Evolutionary conservation across 2,797 vertebrate genomes (phyloP), one percentile per base, ranked within the genome.

Genomic region (Notolabrus celidotus): DNA sequence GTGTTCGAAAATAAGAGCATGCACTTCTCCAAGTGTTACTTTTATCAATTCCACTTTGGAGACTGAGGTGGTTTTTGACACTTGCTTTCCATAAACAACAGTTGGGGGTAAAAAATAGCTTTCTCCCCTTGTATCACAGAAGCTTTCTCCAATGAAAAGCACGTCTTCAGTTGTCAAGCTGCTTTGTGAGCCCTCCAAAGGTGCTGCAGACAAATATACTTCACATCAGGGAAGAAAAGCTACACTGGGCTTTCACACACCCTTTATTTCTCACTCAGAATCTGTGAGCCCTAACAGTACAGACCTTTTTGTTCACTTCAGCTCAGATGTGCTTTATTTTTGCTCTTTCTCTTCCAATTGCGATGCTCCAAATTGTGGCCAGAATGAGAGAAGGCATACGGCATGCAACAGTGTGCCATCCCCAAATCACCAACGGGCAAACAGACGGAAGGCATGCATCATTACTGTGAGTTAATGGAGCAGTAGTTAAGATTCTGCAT

Each of bases 401-500:
- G 58, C 69, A 63, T 65, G 78, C 72, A 83, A 72, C 88, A 83
- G 49, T 46, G 77, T 74, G 78, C 73, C 80, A 77, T 85, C 79
- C 83, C 42, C 51, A 71, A 79, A 86, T 58, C 64, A 77, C 69
- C 77, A 79, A 63, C 74, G 68, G 74, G 75, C 81, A 74, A 84
- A 82, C 82, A 83, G 83, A 87, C 55, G 67, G 78, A 56, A 55
- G 70, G 52, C 70, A 86, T 88, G 80, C 77, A 78, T 88, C 86
- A 89, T 89, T 87, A 84, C 78, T 80, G 77, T 17, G 77, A 75
- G 80, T 62, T 81, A 86, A 88, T 84, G 74, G 85, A 64, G 79
- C 74, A 68, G 75, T 60, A 54, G 71, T 82, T 77, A 77, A 80
- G 76, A 86, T 76, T 79, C 57, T 77, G 67, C 76, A 77, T 68